Percentiles rank a stretch among this genome's conserved stretches.
Evolutionary conservation across 2,113 vertebrate species (phyloP).

Genomic region (Pampusana beccarii): DNA sequence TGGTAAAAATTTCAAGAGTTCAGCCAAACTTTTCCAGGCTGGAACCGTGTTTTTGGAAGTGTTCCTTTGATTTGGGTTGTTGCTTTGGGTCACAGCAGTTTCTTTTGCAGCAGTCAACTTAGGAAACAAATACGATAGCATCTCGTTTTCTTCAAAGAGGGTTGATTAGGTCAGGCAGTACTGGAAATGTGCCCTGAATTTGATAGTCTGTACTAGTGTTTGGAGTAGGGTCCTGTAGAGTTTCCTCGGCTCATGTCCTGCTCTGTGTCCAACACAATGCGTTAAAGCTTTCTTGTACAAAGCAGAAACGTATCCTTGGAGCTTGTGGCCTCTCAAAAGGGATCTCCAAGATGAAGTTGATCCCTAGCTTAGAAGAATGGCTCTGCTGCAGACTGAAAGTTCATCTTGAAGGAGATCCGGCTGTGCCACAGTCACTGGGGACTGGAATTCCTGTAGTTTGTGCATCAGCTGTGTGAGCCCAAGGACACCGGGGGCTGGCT

Average conservation of each 20-base stretch:
- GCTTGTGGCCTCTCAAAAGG: not conserved
- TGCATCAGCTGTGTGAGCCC: not conserved
- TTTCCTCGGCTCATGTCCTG: not conserved
- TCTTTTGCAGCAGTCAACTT: not conserved
- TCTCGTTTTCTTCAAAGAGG: not conserved
- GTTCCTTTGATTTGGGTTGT: not conserved
- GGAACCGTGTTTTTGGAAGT: not conserved
- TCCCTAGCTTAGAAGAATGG: not conserved
- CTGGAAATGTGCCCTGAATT: not conserved
- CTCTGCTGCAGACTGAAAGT: not conserved
- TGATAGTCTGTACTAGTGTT: not conserved
- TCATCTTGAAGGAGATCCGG: not conserved
- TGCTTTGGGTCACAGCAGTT: not conserved
- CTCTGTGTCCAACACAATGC: rapidly evolving
- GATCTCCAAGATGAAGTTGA: not conserved
- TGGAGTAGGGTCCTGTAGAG: not conserved
- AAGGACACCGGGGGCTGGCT: not conserved
- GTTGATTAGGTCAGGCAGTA: not conserved
- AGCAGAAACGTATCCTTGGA: rapidly evolving
- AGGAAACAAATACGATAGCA: not conserved
- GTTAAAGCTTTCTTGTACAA: not conserved
- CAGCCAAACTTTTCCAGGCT: not conserved
- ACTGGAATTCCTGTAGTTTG: not conserved
- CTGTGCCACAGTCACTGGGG: not conserved
- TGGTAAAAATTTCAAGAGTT: not conserved